phyloP scores from a whole-genome alignment of 2,797 vertebrate genomes.

The Coracias cyanogaster region DNA sequence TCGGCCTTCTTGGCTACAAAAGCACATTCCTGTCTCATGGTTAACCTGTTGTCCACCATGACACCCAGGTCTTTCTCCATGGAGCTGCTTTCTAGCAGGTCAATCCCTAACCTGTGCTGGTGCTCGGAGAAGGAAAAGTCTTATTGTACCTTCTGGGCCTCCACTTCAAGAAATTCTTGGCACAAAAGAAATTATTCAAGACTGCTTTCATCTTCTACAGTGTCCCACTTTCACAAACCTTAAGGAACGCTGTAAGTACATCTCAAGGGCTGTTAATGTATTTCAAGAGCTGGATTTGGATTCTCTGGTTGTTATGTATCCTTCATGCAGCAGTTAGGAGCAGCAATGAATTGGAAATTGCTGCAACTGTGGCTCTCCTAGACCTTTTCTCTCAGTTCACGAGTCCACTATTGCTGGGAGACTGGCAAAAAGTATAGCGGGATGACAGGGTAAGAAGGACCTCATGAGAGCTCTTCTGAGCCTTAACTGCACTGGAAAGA shows the following conservation, averaged over 20 bases:
- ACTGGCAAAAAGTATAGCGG: background rate
- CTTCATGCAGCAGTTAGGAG: background rate
- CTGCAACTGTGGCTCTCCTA: background rate
- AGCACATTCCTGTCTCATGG: no score
- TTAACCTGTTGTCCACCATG: no score
- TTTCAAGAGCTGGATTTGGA: background rate
- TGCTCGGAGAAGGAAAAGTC: background rate
- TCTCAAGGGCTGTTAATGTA: background rate
- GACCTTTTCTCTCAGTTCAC: background rate
- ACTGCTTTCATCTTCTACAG: background rate
- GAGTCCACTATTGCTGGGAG: background rate
- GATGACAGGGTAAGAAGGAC: background rate
- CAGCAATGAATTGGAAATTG: background rate
- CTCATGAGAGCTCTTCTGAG: background rate
- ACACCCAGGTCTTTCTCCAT: no score
- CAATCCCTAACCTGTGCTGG: no score
- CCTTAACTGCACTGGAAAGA: background rate
- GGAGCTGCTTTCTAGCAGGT: no score
- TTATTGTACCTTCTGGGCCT: background rate
- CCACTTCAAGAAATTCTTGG: background rate
- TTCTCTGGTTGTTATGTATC: background rate
- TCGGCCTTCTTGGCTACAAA: no score
- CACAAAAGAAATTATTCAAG: background rate
- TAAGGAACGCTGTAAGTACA: rapidly evolving
- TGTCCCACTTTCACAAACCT: background rate